Base-by-base conservation (phyloP, 37 sponge, comb jelly and placozoan genomes). In the Haliclona indistincta region DNA sequence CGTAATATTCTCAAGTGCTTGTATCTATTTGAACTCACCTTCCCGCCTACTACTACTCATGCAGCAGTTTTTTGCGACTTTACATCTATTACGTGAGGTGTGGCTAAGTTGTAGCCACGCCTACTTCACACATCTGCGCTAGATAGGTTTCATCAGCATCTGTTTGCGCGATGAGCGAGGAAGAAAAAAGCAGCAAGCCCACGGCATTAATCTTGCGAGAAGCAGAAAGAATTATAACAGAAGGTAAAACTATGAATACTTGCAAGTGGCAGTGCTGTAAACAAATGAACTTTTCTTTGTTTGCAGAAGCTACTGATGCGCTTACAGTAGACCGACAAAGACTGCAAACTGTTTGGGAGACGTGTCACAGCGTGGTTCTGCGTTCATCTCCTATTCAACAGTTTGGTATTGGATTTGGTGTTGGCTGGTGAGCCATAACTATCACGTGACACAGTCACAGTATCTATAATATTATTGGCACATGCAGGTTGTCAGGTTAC, bases 351-450 rank as follows among this genome's bases (percentile, higher is more conserved):
- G 60, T 58, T 6, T 20, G 25, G 60, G 23, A 20, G 7, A 58
- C 26, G 7, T 20, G 6, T 20, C 11, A 43, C n/a, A 32, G 45
- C 44, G n/a, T 26, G 28, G 80, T 74, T 25, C 7, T 86, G 22
- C 74, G 45, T 11, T 54, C 80, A 23, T 74, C 86, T 5, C 86
- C 86, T 3, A 34, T 72, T 8, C 55, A 79, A 42, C 79, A 86
- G 67, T 79, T 86, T 68, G 75, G 80, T 11, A 65, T 86, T n/a
- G 80, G 86, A 54, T 86, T 86, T 68, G 80, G 86, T 26, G 74
- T 66, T 22, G 86, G 86, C 54, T 86, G 86, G 86, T 86, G 44
- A 17, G 49, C 13, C 8, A 8, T 47, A 47, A 13, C 13, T 47
- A 17, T 17, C 13, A 17, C 8, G 49, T 8, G 49, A 47, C 49